Conservation (phyloP, 2,888 invertebrate species). For the Leucophora obtusa region DNA sequence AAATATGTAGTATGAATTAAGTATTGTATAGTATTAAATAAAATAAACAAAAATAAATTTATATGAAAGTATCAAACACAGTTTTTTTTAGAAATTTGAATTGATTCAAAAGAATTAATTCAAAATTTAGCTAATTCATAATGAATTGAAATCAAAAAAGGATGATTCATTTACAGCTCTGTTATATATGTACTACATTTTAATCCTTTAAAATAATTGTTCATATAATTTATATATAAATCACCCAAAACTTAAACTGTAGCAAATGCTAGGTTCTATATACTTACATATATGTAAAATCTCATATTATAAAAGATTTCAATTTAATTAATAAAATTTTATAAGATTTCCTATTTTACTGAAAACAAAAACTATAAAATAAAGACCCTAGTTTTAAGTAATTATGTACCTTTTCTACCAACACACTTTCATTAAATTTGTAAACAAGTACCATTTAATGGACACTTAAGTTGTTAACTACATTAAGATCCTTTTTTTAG, state of each 20-base stretch:
- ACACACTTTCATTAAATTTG: slow-evolving; percentile 20
- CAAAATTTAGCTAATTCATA: too few relatives aligned
- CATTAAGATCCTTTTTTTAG: slow-evolving; percentile 25
- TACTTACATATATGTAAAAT: too few relatives aligned
- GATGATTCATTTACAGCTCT: too few relatives aligned
- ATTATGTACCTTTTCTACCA: neutral
- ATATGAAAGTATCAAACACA: too few relatives aligned
- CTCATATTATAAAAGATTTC: neutral
- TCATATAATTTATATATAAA: neutral
- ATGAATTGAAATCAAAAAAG: too few relatives aligned
- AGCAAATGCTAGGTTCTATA: neutral
- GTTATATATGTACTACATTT: neutral
- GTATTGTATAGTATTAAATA: too few relatives aligned
- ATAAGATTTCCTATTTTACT: neutral
- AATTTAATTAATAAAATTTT: neutral
- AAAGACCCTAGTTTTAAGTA: slow-evolving; percentile 12
- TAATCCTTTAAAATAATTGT: neutral
- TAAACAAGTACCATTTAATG: slow-evolving; percentile 48
- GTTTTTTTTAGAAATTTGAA: too few relatives aligned
- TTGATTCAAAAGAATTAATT: too few relatives aligned
- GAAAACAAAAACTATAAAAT: slow-evolving; percentile 34
- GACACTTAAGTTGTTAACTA: slow-evolving; percentile 22
- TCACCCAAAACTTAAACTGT: neutral
- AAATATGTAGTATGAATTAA: too few relatives aligned
- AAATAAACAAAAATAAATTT: too few relatives aligned